These are phyloP conservation scores for Tupaia tana DNA, from an alignment of 2,113 vertebrate species.

Conservation along the genomic window DNA sequence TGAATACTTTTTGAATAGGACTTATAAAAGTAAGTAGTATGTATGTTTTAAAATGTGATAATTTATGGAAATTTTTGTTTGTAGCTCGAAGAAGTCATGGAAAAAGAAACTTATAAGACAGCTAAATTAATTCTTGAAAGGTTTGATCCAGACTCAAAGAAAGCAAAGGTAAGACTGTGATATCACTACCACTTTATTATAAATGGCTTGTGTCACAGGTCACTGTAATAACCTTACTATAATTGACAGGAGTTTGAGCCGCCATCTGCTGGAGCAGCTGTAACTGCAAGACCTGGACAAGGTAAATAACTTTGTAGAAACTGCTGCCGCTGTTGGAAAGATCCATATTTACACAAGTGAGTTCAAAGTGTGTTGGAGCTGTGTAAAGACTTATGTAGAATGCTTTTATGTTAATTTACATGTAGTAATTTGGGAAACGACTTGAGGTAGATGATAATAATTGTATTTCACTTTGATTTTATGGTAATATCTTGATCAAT, in stretches of 20 bases:
- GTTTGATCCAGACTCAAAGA: constrained; percentile 97
- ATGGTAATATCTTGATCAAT: constrained; percentile 32
- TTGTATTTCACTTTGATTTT: constrained; percentile 69
- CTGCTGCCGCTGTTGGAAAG: constrained; percentile 83
- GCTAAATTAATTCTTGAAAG: constrained; percentile 99
- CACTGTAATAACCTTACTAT: constrained; percentile 82
- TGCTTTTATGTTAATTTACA: constrained; percentile 63
- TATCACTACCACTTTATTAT: constrained; percentile 74
- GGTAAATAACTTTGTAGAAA: constrained; percentile 90
- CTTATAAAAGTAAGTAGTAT: constrained; percentile 31
- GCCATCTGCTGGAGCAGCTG: constrained; percentile 88
- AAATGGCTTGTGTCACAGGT: constrained; percentile 60
- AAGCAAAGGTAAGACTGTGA: constrained; percentile 89
- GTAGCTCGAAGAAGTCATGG: constrained; percentile 99
- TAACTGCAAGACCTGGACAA: constrained; percentile 95
- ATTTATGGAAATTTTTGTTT: constrained; percentile 79
- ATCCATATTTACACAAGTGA: constrained; percentile 80
- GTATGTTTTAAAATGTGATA: constrained; percentile 57
- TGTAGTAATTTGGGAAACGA: constrained; percentile 51
- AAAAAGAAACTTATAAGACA: constrained; percentile 98
- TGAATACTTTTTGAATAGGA: constrained; percentile 59
- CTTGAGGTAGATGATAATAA: constrained; percentile 18
- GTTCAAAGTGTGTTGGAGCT: constrained; percentile 78
- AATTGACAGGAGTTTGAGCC: constrained; percentile 92
- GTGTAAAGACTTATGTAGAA: constrained; percentile 64